Evolutionary conservation across 2,113 vertebrate genomes (phyloP).

Genomic region (Noctilio leporinus): DNA sequence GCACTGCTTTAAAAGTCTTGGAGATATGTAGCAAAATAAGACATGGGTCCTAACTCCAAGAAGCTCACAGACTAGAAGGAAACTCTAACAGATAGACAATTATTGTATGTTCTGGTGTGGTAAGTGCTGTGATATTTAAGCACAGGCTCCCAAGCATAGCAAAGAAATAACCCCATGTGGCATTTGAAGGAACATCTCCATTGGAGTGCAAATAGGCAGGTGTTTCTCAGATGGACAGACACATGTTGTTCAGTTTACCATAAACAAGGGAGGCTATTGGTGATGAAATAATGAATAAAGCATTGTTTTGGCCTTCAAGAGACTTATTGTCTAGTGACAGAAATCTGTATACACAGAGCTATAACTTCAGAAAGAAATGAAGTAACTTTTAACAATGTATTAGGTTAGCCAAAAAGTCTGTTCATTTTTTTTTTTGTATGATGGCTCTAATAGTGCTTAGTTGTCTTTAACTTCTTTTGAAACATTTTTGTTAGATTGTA

Average conservation of each 20-base stretch:
- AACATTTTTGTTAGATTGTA: too few relatives aligned
- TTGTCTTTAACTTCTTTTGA: too few relatives aligned
- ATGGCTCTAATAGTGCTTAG: too few relatives aligned
- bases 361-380: neutral
- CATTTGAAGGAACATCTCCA: neutral
- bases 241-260: neutral
- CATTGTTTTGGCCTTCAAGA: neutral
- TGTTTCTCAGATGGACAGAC: neutral
- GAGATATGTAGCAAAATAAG: neutral
- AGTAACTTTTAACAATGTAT: neutral
- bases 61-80: neutral
- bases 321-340: neutral
- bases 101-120: neutral
- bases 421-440: too few relatives aligned
- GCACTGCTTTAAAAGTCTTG: neutral
- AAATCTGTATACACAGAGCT: neutral
- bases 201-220: neutral
- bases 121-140: neutral
- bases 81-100: neutral
- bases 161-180: neutral
- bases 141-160: neutral
- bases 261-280: neutral
- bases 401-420: too few relatives aligned
- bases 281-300: neutral
- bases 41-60: neutral